Evolutionary conservation across 2,797 vertebrate genomes (phyloP).

Genomic region (Rhinella marina): DNA sequence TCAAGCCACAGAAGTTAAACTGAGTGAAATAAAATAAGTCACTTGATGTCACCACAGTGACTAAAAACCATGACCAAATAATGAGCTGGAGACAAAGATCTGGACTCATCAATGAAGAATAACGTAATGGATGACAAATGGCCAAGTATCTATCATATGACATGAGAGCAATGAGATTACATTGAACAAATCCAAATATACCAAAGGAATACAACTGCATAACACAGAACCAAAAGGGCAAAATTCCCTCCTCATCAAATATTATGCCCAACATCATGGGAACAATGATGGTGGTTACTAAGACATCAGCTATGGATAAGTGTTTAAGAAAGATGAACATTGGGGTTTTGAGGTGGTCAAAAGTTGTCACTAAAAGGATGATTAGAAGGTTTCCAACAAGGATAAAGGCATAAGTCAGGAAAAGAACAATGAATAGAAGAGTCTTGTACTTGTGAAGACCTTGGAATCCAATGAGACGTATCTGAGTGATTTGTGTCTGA

Average conservation of each 20-base stretch:
- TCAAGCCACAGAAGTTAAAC: not conserved
- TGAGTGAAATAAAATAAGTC: not conserved
- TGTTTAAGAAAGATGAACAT: not conserved
- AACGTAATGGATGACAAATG: not conserved
- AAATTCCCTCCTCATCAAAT: not conserved
- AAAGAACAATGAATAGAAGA: not conserved
- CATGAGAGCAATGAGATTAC: not conserved
- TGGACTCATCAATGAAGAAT: not conserved
- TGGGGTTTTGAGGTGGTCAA: not conserved
- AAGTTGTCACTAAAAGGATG: not conserved
- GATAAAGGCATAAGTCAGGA: not conserved
- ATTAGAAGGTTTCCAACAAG: not conserved
- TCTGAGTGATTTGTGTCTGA: not conserved
- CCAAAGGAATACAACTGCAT: not conserved
- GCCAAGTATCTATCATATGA: not conserved
- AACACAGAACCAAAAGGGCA: not conserved
- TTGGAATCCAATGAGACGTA: not conserved
- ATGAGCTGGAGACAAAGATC: not conserved
- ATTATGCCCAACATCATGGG: not conserved
- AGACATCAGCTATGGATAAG: not conserved
- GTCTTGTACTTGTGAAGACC: not conserved
- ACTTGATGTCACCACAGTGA: not conserved
- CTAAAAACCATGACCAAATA: not conserved
- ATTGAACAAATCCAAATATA: not conserved
- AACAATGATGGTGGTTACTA: not conserved